A percentile compares a stretch with the other conserved stretches of the same genome.
Conservation (phyloP, 2,888 invertebrate genomes). For the Drosophila suboccidentalis region DNA sequence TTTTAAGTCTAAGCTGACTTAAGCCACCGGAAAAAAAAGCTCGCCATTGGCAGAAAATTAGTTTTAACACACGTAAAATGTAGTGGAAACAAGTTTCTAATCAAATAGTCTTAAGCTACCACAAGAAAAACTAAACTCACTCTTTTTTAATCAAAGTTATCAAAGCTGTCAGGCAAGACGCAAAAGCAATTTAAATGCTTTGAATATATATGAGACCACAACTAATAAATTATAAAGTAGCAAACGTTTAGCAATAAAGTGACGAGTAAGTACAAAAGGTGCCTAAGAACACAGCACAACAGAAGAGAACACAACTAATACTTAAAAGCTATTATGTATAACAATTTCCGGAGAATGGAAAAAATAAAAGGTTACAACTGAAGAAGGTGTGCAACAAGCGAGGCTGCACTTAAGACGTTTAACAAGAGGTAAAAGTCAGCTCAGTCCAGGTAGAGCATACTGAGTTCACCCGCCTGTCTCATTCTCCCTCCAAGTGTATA, state of each 20-base stretch:
- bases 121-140: constrained; percentile 22
- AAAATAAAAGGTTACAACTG: constrained; percentile 25
- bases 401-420: constrained; percentile 73
- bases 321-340: constrained; percentile 71
- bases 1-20: constrained; percentile 31
- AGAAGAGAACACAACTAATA: constrained; percentile 29
- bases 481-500: background rate
- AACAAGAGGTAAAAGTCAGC: constrained; percentile 60
- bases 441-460: constrained; percentile 29
- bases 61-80: constrained; percentile 36
- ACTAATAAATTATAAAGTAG: constrained; percentile 59
- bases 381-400: constrained; percentile 65
- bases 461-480: background rate
- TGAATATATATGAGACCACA: constrained; percentile 25
- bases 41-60: constrained; percentile 24
- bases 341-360: constrained; percentile 70
- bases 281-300: constrained; percentile 9
- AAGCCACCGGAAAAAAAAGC: constrained; percentile 27
- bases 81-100: constrained; percentile 16
- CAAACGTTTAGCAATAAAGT: constrained; percentile 27
- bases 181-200: constrained; percentile 23
- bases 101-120: constrained; percentile 15
- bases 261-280: constrained; percentile 16
- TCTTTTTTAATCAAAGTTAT: constrained; percentile 15
- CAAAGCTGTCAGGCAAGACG: constrained; percentile 17